Evolutionary conservation across 2,113 vertebrate genomes (phyloP), one percentile per base, ranked within the genome.

Genomic region (Chauna torquata): DNA sequence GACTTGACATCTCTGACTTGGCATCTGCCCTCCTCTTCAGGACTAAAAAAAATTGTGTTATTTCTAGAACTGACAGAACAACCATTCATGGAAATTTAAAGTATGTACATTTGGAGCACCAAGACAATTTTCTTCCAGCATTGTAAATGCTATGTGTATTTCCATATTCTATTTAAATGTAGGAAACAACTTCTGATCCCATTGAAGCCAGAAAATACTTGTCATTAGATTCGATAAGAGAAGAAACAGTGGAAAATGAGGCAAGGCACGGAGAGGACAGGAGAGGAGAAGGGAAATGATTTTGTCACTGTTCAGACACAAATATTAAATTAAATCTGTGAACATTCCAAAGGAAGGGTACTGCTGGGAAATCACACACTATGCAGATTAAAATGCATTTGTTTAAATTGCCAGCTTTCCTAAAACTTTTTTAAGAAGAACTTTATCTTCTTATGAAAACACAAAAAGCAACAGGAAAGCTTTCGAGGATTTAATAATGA

Each of bases 291-390:
- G 8, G 13, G 10, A 76, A 92, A 78, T 28, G 3, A 42, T 86
- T 50, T 90, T 92, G 45, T 54, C 42, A 49, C 8, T 58, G 32
- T 74, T 88, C 42, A 88, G 50, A 47, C 13, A 70, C 49, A 95
- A 80, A 81, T 78, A 88, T 64, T 83, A 83, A 82, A 92, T 70
- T 25, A 86, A 92, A 82, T n/a, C 23, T 72, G n/a, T 54, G 58
- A 90, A 52, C 44, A 64, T 76, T 88, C 49, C 61, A 77, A 88
- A 82, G 47, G 45, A 28, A 93, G 82, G 58, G 3, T 79, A 82
- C 75, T 62, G 27, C 15, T 70, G 38, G 16, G 50, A 93, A 88
- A 68, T 71, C 32, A 81, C 57, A 86, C 52, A 47, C 42, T 74
- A 47, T 20, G 9, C 4, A 82, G 44, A 83, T 75, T 82, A 90